Evolutionary conservation across 2,888 invertebrate species (phyloP), one percentile per base, ranked within the genome.

Genomic region (Synanthedon tipuliformis): DNA sequence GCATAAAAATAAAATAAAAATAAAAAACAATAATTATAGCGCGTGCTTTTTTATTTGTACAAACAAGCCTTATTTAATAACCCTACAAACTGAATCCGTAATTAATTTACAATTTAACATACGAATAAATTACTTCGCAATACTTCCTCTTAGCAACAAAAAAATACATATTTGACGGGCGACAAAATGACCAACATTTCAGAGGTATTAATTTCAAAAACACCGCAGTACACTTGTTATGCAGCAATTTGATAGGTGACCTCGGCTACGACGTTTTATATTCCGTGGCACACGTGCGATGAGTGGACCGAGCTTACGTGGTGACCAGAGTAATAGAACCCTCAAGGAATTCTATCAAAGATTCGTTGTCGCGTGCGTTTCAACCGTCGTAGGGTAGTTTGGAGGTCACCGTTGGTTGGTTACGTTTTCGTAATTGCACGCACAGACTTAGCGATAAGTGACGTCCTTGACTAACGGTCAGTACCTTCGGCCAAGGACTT

Each of bases 141-240:
- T 51, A 50, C 59, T 68, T 67, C 64, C 68, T 58, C 57, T 55
- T 62, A 61, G 59, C 64, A 58, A 67, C 61, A 57, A 18, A 48
- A n/a, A 51, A 52, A 52, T 60, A 65, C 50, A 52, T 60, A 65
- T 68, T 64, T 63, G 58, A 60, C 61, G 57, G 59, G 66, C 69
- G 69, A 72, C 70, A 66, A 73, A 71, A 72, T 67, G 64, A 66
- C 65, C 63, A 68, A 68, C 71, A 69, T 71, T 73, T 71, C 67
- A 71, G 69, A 71, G 67, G 68, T 78, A 80, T 78, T 78, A 78
- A 78, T 78, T 75, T 77, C 71, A 75, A 68, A 76, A 81, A 82
- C 79, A 71, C 85, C 84, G 86, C 85, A 84, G 80, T 85, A 71
- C 64, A 73, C 76, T 80, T 75, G 73, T 74, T 80, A 85, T 87